Base-by-base conservation (phyloP, 2,888 invertebrate genomes). In the Thera britannica region DNA sequence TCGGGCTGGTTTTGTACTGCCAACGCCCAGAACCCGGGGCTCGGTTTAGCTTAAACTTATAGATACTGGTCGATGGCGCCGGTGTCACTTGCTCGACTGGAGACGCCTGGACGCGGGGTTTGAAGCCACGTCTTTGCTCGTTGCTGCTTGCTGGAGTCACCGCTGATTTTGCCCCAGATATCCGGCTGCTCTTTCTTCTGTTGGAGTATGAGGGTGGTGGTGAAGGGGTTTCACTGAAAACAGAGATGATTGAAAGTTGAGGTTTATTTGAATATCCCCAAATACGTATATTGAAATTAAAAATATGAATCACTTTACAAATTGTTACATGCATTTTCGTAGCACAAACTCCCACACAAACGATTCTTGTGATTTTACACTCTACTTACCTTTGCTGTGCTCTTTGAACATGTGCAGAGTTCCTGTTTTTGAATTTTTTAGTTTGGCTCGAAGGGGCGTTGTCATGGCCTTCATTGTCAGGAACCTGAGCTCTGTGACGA, bases 1-100 rank as follows among this genome's bases (percentile, higher is more conserved):
- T 98, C 0, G 97, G 96, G 36, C 97, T 97, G 8, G 98, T 97
- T 90, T 97, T 98, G 88, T 98, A 98, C 79, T 97, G 97, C 98
- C 98, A 98, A 76, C 98, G 95, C 62, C 98, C 97, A 56, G 97
- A 96, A 3, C 97, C 97, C 58, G 96, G 97, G 11, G 97, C 95
- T 57, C 97, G 94, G 81, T 97, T 97, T 55, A 98, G 90, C 85
- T 97, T 98, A 79, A 97, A 96, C 89, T 97, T 97, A 83, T 97
- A 97, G 68, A 97, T 90, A 74, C 96, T 96, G 51, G 95, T 95
- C 4, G 95, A 93, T 35, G 93, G 84, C 62, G 90, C 79, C 56
- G 93, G 88, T 8, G 91, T 85, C 36, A 87, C 90, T 80, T 94
- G 92, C 75, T 96, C 96, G 2, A 94, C 93, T 72, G 95, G 83